Evolutionary conservation across 1,140 invertebrate genomes (phyloP), one percentile per base, ranked within the genome.

Genomic region (Temnothorax curvispinosus): DNA sequence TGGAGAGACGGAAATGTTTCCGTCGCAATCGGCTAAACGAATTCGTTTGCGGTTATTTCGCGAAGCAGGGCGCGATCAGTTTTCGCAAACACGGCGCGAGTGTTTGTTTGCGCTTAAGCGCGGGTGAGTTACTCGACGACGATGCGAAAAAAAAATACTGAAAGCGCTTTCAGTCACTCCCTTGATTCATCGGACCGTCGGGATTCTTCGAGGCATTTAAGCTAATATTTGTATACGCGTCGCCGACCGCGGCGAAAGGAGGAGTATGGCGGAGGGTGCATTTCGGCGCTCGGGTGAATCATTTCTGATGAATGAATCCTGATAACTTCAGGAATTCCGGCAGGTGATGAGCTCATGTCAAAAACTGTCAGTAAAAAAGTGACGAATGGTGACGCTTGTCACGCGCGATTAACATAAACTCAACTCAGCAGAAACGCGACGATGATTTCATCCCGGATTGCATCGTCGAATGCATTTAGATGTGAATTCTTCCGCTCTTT

Each of bases 171-270:
- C n/a, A 85, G 60, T 78, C 72, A 41, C 5, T 85, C 6, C 52
- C 35, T 52, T 56, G 54, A 75, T 54, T 85, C 47, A 65, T 65
- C 47, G 5, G 4, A 21, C 15, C 35, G 74, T 65, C n/a, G 41
- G 47, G 41, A 60, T 85, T 65, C 74, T 44, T 54, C 15, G 21
- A 5, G 38, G 41, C 21, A 85, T 85, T 85, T 85, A 76, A 85
- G 72, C 74, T 64, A 85, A 85, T 78, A 85, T 85, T 85, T 85
- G 47, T 85, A 54, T 77, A 56, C 8, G 38, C 35, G 6, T 38
- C 47, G 58, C 15, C 35, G 47, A 52, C 35, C 21, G 32, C 58
- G 15, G n/a, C 21, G 58, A 65, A 78, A 78, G 35, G 44, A 78
- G 58, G 35, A 44, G 18, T 27, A 21, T 41, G 44, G 44, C 60